Evolutionary conservation across 1,140 invertebrate species (phyloP).

Genomic region (Luehdorfia chinensis): DNA sequence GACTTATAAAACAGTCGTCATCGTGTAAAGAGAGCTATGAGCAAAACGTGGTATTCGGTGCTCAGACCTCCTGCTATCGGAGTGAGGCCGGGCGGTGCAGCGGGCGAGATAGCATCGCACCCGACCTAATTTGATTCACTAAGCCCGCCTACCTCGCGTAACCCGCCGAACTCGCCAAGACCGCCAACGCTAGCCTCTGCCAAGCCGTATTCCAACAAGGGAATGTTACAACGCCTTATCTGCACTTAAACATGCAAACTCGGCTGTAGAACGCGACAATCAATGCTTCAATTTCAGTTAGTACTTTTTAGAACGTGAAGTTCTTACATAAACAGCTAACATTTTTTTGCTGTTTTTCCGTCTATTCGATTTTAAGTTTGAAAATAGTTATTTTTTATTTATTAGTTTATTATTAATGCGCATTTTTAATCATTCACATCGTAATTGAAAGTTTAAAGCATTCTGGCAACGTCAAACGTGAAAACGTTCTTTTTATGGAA

Average conservation of each 20-base stretch:
- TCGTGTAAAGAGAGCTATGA: conserved; percentile 48
- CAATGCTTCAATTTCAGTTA: conserved; percentile 38
- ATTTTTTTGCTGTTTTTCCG: too few relatives aligned
- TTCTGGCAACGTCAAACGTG: too few relatives aligned
- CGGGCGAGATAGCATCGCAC: conserved; percentile 48
- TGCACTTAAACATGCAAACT: conserved; percentile 60
- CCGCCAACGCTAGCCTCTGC: conserved; percentile 28
- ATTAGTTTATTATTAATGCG: too few relatives aligned
- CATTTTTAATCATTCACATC: too few relatives aligned
- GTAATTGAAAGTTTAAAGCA: too few relatives aligned
- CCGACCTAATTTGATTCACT: conserved; percentile 56
- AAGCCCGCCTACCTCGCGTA: conserved; percentile 24
- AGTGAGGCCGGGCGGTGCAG: conserved; percentile 34
- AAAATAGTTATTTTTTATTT: too few relatives aligned
- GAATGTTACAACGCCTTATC: conserved; percentile 64
- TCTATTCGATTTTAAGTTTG: too few relatives aligned
- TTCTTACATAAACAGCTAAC: too few relatives aligned
- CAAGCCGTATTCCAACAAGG: conserved; percentile 34
- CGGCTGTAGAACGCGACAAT: conserved; percentile 42
- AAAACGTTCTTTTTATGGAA: too few relatives aligned
- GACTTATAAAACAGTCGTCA: conserved; percentile 48
- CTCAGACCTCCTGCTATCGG: conserved; percentile 54
- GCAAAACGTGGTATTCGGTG: conserved; percentile 52
- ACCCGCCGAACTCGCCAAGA: conserved; percentile 22
- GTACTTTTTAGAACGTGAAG: conserved; percentile 1